Conservation (phyloP, 2,113 vertebrate genomes). For the Laticauda colubrina region DNA sequence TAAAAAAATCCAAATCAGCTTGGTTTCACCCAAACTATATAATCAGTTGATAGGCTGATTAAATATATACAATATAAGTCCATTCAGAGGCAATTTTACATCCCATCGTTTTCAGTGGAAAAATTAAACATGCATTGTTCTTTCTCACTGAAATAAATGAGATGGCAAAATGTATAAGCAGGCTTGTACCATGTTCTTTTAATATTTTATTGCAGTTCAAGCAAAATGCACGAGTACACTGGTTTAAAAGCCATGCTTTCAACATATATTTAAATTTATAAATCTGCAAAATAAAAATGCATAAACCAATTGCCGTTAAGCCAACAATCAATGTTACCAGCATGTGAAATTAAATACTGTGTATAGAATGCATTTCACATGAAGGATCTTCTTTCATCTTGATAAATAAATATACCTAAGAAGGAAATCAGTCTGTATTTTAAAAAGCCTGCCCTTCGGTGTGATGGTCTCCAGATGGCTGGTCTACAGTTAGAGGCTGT, state of each 20-base stretch:
- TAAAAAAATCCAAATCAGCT: background rate
- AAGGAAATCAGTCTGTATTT: slow-evolving; percentile 46
- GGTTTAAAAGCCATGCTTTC: background rate
- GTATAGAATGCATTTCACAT: background rate
- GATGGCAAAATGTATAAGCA: background rate
- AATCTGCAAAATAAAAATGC: slow-evolving; percentile 36
- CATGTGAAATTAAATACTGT: slow-evolving; percentile 18
- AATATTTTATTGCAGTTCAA: slow-evolving; percentile 1
- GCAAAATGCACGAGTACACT: background rate
- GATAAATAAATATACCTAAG: slow-evolving; percentile 57
- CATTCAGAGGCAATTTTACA: background rate
- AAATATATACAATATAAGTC: background rate
- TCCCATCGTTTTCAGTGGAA: background rate
- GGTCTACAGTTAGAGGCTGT: slow-evolving; percentile 71
- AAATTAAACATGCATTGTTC: background rate
- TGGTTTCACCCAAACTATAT: background rate
- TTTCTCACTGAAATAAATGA: background rate
- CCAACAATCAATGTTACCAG: slow-evolving; percentile 24
- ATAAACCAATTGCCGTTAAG: slow-evolving; percentile 3
- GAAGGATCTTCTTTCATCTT: slow-evolving; percentile 49
- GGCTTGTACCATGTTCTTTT: background rate
- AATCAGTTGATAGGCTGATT: background rate
- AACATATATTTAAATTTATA: slow-evolving; percentile 15
- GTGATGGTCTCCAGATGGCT: slow-evolving; percentile 70
- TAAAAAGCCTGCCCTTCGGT: slow-evolving; percentile 75